Evolutionary conservation across 2,113 vertebrate genomes (phyloP), one percentile per base, ranked within the genome.

Genomic region (Bos javanicus): DNA sequence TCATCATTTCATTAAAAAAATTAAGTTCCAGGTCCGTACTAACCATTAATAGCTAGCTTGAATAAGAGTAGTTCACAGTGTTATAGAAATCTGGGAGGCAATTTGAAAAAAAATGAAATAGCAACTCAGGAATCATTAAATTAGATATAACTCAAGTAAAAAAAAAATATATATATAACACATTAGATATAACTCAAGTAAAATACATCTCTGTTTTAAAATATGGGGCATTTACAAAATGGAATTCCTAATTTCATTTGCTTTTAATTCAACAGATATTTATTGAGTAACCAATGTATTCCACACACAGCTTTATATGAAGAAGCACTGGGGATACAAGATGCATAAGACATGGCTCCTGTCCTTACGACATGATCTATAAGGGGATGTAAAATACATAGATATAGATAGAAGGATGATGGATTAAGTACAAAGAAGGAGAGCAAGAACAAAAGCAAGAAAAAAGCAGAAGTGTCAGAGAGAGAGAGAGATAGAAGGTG

Each of bases 21-120:
- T 5, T 83, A 90, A 59, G 39, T 54, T 89, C 46, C 36, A 93
- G 46, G 15, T 54, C 48, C 48, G 90, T 94, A 64, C 16, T 43
- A 76, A 43, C 26, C 26, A 91, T 95, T 94, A 94, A 92, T 83
- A 95, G 83, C 80, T 76, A 28, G 62, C 80, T 82, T 94, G 33
- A 60, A 91, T 87, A 90, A 94, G 33, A 13, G 48, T 92, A 33
- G n/a, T 46, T 93, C 74, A 94, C 39, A 74, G 57, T 60, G 33
- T 88, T 82, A 8, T 26, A 52, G 54, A 97, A 93, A 82, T 90
- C 64, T 94, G 23, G 82, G 80, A 82, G 46, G 90, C 21, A 82
- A 81, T 67, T 95, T 85, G 54, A 86, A 97, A 97, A 94, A 94
- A 97, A 94, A 60, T 82, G 71, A 90, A 95, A 82, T 87, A 71